A percentile compares a stretch with the other conserved stretches of the same genome.
These are phyloP conservation scores for Melanotaenia pygmaea DNA, from an alignment of 2,797 vertebrate genomes.

Conservation along the genomic window DNA sequence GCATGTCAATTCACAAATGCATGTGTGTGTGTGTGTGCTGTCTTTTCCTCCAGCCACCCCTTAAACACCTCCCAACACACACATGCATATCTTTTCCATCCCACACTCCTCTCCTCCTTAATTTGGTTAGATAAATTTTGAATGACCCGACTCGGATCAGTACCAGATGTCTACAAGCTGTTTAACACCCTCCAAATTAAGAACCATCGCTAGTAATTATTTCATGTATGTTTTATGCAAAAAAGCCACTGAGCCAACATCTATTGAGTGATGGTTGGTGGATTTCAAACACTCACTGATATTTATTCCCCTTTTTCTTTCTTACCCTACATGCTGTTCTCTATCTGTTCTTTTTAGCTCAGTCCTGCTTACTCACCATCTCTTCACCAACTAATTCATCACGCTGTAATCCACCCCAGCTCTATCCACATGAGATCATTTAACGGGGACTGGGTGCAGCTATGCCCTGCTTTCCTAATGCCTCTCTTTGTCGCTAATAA, in stretches of 20 bases:
- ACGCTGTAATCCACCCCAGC: constrained; percentile 75
- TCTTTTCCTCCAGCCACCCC: constrained; percentile 63
- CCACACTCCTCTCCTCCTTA: constrained; percentile 78
- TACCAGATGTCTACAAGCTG: constrained; percentile 99
- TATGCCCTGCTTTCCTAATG: constrained; percentile 74
- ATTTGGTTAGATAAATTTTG: constrained; percentile 99
- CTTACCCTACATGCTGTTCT: constrained; percentile 37
- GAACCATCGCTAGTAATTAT: constrained; percentile 97
- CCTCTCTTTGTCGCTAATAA: constrained; percentile 80
- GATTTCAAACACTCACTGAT: constrained; percentile 72
- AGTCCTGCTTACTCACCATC: constrained; percentile 53
- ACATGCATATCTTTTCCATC: constrained; percentile 37
- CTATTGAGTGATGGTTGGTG: constrained; percentile 89
- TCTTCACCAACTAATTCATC: constrained; percentile 76
- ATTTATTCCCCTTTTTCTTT: constrained; percentile 64
- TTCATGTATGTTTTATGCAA: constrained; percentile 96
- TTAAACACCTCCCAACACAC: constrained; percentile 39
- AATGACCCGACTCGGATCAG: constrained; percentile 96
- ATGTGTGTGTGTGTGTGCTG: constrained; percentile 77
- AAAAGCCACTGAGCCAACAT: constrained; percentile 90
- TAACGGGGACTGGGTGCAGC: constrained; percentile 75
- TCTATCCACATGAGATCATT: constrained; percentile 74
- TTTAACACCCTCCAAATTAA: constrained; percentile 99
- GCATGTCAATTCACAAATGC: constrained; percentile 87
- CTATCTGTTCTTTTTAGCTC: constrained; percentile 34